Evolutionary conservation across 2,113 vertebrate species (phyloP), one percentile per base, ranked within the genome.

Genomic region (Spea multiplicata): DNA sequence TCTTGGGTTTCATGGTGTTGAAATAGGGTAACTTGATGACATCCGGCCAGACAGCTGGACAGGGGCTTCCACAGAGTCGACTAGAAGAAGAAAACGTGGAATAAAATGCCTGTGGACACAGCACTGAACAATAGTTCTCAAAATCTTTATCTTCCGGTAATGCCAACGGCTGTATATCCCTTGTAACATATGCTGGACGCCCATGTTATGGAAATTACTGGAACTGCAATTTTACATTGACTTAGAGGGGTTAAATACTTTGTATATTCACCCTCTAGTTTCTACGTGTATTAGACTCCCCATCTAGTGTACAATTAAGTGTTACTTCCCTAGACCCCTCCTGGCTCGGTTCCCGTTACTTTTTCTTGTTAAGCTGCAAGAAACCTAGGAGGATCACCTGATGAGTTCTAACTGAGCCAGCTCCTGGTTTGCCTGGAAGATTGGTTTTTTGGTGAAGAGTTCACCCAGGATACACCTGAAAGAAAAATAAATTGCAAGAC

Each of bases 1-100:
- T 99, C 91, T 98, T 99, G 73, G 97, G 97, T 83, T 98, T 98
- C 97, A 99, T 98, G 71, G 96, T 97, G 89, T 98, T 98, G 91
- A 99, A 99, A 81, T 98, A 96, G 61, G 97, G 95, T 76, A 99
- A 90, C 85, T 98, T 98, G 83, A 99, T 99, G 84, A 99, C 97
- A 53, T 99, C 97, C 0, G 97, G 97, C 97, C 97, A 99, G 55
- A 89, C 97, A 0, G 95, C 97, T 66, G 97, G 97, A 85, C 96
- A 98, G 71, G 97, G 97, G 84, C 94, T 98, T 55, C 97, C 97
- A 70, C 97, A 99, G 79, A 99, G 92, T 69, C 97, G 97, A 82
- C 97, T 99, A 74, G 75, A 71, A 80, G 3, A 72, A 81, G 83
- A 82, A 76, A 2, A 13, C 16, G 50, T 9, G 55, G 55, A 59